Evolutionary conservation across 2,113 vertebrate species (phyloP).

Genomic region (Percina caprodes): DNA sequence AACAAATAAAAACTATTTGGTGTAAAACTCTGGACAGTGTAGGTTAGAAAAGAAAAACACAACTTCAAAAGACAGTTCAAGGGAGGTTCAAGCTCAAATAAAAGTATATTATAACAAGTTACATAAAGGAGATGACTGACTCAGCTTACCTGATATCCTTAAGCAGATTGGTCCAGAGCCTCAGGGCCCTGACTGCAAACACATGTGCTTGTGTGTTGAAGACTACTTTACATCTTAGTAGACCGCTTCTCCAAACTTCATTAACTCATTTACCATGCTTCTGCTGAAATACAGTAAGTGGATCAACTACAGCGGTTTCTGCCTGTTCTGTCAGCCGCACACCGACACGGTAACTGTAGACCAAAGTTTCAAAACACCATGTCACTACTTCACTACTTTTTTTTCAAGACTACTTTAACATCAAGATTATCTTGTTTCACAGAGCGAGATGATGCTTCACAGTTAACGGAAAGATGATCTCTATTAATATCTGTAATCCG

Average conservation of each 20-base stretch:
- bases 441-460: background rate
- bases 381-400: background rate
- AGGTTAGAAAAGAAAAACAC: no score
- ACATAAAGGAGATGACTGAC: no score
- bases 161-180: no score
- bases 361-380: background rate
- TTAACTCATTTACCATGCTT: background rate
- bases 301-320: background rate
- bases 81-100: no score
- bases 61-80: no score
- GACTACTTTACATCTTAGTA: background rate
- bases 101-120: no score
- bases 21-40: no score
- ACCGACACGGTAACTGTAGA: background rate
- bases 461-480: conserved; percentile 14
- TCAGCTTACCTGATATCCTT: no score
- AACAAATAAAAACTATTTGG: no score
- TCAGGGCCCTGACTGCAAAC: background rate
- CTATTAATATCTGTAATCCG: conserved; percentile 26
- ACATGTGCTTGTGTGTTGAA: background rate
- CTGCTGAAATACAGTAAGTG: background rate
- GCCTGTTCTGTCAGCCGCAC: background rate
- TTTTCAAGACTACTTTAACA: background rate
- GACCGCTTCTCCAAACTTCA: background rate
- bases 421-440: background rate